Conservation (phyloP, 2,797 vertebrate species). For the Pampus argenteus region DNA sequence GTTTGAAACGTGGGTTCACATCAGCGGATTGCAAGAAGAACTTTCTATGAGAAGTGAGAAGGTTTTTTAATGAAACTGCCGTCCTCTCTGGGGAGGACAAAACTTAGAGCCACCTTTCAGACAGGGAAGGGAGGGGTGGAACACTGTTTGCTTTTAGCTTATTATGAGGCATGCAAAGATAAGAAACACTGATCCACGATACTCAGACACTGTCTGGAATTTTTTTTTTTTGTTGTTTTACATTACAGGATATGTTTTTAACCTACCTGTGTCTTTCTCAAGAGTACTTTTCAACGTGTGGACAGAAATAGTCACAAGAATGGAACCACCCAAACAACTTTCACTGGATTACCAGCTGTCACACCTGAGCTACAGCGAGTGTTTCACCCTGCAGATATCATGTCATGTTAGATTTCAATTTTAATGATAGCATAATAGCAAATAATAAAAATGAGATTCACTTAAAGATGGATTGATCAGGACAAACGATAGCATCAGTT, state of each 20-base stretch:
- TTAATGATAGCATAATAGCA: background rate
- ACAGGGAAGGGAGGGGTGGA: background rate
- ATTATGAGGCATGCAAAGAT: constrained; percentile 1
- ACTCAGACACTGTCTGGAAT: background rate
- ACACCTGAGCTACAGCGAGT: background rate
- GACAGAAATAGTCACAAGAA: rapidly evolving
- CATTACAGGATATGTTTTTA: background rate
- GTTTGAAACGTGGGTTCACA: background rate
- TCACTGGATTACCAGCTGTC: background rate
- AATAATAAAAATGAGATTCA: background rate
- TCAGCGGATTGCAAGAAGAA: constrained; percentile 8
- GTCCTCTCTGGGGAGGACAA: too few species aligned
- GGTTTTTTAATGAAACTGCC: background rate
- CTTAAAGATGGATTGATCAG: background rate
- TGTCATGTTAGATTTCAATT: background rate
- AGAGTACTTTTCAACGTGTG: too few species aligned
- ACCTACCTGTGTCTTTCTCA: background rate
- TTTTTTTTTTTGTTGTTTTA: too few species aligned
- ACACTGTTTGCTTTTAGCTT: background rate
- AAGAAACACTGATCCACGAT: background rate
- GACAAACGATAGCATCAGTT: background rate
- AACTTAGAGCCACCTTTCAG: background rate
- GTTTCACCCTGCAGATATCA: background rate
- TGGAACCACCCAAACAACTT: background rate
- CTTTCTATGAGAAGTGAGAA: background rate